These are phyloP conservation scores for Australoheros facetus DNA, from an alignment of 2,797 vertebrate genomes.

Conservation along the genomic window DNA sequence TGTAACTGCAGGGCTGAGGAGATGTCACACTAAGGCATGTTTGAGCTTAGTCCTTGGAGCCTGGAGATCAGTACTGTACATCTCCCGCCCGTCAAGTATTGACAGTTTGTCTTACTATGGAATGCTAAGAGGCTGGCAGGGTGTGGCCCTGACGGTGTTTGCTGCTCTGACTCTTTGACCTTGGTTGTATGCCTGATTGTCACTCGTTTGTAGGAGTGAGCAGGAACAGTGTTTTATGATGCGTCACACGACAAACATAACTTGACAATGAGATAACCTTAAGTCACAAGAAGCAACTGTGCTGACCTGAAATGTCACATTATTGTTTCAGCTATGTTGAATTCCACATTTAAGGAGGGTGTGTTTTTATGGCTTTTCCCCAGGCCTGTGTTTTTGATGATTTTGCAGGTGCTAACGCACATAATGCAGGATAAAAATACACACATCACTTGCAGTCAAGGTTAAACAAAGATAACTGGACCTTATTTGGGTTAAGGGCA, in stretches of 20 bases:
- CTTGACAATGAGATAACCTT: slow-evolving; percentile 17
- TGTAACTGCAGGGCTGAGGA: not conserved
- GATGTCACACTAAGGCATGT: slow-evolving; percentile 24
- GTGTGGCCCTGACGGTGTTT: slow-evolving; percentile 44
- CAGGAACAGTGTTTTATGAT: slow-evolving; percentile 18
- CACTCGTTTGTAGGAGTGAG: slow-evolving; percentile 28
- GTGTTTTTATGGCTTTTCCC: not conserved
- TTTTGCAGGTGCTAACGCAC: slow-evolving; percentile 26
- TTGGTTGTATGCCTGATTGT: slow-evolving; percentile 59
- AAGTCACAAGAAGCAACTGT: slow-evolving; percentile 24
- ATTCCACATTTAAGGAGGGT: not conserved
- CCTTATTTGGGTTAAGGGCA: slow-evolving; percentile 76
- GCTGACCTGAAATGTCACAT: not conserved
- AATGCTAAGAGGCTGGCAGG: slow-evolving; percentile 61
- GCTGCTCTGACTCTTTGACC: slow-evolving; percentile 55
- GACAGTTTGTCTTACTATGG: slow-evolving; percentile 55
- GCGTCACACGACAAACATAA: slow-evolving; percentile 28
- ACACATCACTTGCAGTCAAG: slow-evolving; percentile 51
- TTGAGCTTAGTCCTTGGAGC: slow-evolving; percentile 18
- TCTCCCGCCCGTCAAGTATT: slow-evolving; percentile 48
- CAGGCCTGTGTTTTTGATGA: not conserved
- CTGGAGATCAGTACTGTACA: slow-evolving; percentile 21
- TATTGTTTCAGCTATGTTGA: not conserved
- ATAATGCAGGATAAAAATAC: slow-evolving; percentile 9
- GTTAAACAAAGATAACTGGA: slow-evolving; percentile 70